phyloP scores from a whole-genome alignment of 2,797 vertebrate species.

The Choloepus didactylus region DNA sequence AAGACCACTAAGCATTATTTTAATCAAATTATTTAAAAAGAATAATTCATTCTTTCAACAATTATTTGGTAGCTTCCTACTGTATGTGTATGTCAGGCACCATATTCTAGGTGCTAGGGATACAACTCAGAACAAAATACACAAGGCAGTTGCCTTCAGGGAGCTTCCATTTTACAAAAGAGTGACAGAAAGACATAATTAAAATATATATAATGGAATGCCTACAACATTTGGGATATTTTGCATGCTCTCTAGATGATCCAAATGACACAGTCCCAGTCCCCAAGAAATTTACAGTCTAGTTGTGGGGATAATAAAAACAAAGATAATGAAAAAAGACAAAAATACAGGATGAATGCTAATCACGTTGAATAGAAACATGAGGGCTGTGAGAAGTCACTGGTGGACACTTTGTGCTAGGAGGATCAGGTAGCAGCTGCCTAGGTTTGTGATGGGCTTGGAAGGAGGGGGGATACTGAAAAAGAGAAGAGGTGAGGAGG shows the following conservation, averaged over 20 bases:
- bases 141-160: background rate
- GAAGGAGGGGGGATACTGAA: background rate
- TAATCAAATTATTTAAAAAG: background rate
- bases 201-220: background rate
- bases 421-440: background rate
- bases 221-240: conserved; percentile 9
- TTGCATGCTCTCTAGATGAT: background rate
- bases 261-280: background rate
- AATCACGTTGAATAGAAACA: background rate
- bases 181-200: background rate
- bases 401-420: background rate
- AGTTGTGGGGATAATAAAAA: background rate
- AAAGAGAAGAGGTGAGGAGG: background rate
- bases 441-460: background rate
- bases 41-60: conserved; percentile 2
- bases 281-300: conserved; percentile 10
- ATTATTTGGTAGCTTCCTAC: background rate
- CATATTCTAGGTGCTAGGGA: background rate
- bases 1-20: conserved; percentile 10
- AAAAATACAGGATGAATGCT: background rate
- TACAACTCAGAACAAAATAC: background rate
- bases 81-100: background rate
- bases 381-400: background rate
- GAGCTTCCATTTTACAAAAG: background rate
- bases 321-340: conserved; percentile 23